These are phyloP conservation scores for Eupithecia subumbrata DNA, from an alignment of 2,888 invertebrate species.

Conservation along the genomic window DNA sequence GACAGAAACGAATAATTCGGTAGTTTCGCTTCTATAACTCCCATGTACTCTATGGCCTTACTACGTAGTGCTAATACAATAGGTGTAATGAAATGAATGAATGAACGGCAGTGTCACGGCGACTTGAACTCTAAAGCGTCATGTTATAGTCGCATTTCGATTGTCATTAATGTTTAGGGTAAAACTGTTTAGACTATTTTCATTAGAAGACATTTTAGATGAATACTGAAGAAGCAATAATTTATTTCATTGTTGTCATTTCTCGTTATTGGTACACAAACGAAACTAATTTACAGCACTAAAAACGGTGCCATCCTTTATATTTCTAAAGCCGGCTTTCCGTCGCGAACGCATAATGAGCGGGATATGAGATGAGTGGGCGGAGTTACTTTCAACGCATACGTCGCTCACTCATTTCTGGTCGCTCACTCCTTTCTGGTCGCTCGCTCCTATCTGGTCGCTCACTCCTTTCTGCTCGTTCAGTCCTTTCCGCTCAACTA, in stretches of 20 bases:
- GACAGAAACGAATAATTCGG: neutral
- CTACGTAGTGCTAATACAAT: slow-evolving; percentile 15
- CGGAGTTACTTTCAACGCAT: too few relatives aligned
- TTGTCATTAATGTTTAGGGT: slow-evolving; percentile 30
- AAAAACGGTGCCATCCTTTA: neutral
- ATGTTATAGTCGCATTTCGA: slow-evolving; percentile 30
- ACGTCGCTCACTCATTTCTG: too few relatives aligned
- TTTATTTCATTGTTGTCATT: neutral
- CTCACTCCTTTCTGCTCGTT: too few relatives aligned
- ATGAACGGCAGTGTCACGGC: slow-evolving; percentile 34
- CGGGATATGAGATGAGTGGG: too few relatives aligned
- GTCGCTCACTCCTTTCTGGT: too few relatives aligned
- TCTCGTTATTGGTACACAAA: neutral
- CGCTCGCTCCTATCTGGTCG: too few relatives aligned
- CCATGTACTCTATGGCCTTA: slow-evolving; percentile 27
- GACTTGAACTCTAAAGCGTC: slow-evolving; percentile 25
- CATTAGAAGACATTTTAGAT: neutral
- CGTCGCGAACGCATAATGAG: too few relatives aligned
- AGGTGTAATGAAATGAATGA: too few relatives aligned
- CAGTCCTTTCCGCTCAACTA: too few relatives aligned
- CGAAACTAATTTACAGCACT: neutral
- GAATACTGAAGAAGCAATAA: neutral
- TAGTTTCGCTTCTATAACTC: slow-evolving; percentile 21
- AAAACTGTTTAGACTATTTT: slow-evolving; percentile 26
- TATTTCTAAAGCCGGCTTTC: neutral